Evolutionary conservation across 2,113 vertebrate species (phyloP).

Genomic region (Silurus meridionalis): DNA sequence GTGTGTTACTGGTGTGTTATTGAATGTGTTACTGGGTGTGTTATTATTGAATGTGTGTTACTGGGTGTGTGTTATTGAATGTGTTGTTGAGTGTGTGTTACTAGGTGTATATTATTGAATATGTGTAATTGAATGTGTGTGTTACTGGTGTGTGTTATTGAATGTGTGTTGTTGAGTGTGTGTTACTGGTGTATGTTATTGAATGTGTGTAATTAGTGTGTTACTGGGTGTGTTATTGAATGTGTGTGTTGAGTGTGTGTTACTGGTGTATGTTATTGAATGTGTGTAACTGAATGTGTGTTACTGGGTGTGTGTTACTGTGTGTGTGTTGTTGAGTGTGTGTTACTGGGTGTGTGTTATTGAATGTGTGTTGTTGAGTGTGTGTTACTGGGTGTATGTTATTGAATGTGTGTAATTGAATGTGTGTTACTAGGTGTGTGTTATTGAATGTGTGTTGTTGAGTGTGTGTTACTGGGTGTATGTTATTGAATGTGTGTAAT

Average conservation of each 20-base stretch:
- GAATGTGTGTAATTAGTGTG: too few relatives aligned
- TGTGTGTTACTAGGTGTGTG: not conserved
- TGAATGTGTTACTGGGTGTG: too few relatives aligned
- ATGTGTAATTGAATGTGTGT: too few relatives aligned
- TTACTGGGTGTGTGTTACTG: not conserved
- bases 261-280: not conserved
- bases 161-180: not conserved
- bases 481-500: not conserved
- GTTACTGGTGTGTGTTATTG: not conserved
- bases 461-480: not conserved
- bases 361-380: too few relatives aligned
- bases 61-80: not conserved
- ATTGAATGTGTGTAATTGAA: not conserved
- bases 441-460: too few relatives aligned
- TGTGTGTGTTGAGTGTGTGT: not conserved
- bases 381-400: not conserved
- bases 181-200: not conserved
- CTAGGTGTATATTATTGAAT: not conserved
- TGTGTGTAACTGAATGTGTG: too few relatives aligned
- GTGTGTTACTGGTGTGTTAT: not conserved
- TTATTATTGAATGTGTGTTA: too few relatives aligned
- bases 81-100: not conserved
- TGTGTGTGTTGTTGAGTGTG: not conserved
- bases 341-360: not conserved
- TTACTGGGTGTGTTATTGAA: not conserved